Conservation (phyloP, 1,140 invertebrate genomes). For the Sitodiplosis mosellana region DNA sequence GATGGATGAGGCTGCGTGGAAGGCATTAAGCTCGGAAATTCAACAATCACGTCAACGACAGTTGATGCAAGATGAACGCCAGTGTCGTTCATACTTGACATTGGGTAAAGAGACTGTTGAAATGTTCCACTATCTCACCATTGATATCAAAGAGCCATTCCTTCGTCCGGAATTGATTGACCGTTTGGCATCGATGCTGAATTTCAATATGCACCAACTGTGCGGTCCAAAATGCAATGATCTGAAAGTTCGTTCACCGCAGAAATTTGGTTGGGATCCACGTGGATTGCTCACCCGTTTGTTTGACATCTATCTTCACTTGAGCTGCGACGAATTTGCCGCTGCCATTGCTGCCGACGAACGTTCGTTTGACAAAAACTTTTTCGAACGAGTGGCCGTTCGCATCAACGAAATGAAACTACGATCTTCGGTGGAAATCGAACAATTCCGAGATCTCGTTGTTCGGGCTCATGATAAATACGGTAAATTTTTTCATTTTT, state of each 20-base stretch:
- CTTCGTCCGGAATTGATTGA: slow-evolving; percentile 79
- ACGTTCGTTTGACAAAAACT: slow-evolving; percentile 81
- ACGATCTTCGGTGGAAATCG: slow-evolving; percentile 64
- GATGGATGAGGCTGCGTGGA: slow-evolving; percentile 47
- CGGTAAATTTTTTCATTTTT: slow-evolving; percentile 18
- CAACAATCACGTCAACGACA: slow-evolving; percentile 62
- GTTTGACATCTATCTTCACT: slow-evolving; percentile 90
- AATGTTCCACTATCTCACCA: slow-evolving; percentile 94
- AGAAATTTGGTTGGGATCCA: slow-evolving; percentile 95
- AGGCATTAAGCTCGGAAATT: slow-evolving; percentile 42
- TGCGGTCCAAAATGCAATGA: slow-evolving; percentile 95
- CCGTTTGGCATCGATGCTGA: slow-evolving; percentile 90
- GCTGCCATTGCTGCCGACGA: slow-evolving; percentile 78
- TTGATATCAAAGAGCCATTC: slow-evolving; percentile 85
- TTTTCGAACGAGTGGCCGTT: slow-evolving; percentile 72
- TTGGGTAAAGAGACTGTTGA: slow-evolving; percentile 90
- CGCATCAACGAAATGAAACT: slow-evolving; percentile 64
- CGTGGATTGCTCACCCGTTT: slow-evolving; percentile 74
- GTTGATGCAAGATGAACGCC: slow-evolving; percentile 75
- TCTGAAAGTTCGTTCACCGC: slow-evolving; percentile 86
- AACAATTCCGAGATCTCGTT: slow-evolving; percentile 62
- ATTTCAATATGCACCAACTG: slow-evolving; percentile 93
- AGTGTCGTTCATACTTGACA: slow-evolving; percentile 88
- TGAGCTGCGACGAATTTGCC: slow-evolving; percentile 82
- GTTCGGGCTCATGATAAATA: slow-evolving; percentile 59